phyloP scores from a whole-genome alignment of 2,113 vertebrate species.

The Scatophagus argus region DNA sequence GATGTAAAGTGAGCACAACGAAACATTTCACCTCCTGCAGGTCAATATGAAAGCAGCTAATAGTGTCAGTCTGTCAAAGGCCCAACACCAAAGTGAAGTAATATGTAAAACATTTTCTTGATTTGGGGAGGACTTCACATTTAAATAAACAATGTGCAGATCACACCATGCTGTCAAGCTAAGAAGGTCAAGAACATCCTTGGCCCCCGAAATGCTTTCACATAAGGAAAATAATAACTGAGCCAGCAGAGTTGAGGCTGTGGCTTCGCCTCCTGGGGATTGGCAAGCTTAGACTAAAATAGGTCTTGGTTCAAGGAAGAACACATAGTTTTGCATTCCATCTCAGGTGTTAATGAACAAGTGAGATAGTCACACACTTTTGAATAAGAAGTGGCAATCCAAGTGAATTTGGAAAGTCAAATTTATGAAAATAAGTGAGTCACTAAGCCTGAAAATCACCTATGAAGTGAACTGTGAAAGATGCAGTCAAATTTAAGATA shows the following conservation, averaged over 20 bases:
- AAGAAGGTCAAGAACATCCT: neutral
- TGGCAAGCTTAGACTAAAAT: neutral
- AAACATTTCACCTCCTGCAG: neutral
- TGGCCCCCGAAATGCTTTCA: neutral
- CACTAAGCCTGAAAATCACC: neutral
- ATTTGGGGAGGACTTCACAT: neutral
- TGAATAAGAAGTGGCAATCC: neutral
- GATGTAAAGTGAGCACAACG: too few species aligned
- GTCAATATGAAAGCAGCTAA: neutral
- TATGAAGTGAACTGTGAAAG: slow-evolving; percentile 26
- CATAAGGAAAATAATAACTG: neutral
- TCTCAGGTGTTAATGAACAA: slow-evolving; percentile 35
- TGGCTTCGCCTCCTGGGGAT: neutral
- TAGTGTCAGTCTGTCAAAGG: neutral
- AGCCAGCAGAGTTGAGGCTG: neutral
- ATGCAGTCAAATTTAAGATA: slow-evolving; percentile 14
- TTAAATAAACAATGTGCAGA: neutral
- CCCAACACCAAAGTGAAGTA: neutral
- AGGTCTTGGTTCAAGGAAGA: slow-evolving; percentile 26
- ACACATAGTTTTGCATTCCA: slow-evolving; percentile 3
- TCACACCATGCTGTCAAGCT: too few species aligned
- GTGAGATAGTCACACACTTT: neutral
- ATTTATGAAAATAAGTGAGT: neutral
- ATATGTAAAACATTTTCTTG: neutral
- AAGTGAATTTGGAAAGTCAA: slow-evolving; percentile 13